Evolutionary conservation across 2,888 invertebrate species (phyloP).

Genomic region (Ditula angustiorana): DNA sequence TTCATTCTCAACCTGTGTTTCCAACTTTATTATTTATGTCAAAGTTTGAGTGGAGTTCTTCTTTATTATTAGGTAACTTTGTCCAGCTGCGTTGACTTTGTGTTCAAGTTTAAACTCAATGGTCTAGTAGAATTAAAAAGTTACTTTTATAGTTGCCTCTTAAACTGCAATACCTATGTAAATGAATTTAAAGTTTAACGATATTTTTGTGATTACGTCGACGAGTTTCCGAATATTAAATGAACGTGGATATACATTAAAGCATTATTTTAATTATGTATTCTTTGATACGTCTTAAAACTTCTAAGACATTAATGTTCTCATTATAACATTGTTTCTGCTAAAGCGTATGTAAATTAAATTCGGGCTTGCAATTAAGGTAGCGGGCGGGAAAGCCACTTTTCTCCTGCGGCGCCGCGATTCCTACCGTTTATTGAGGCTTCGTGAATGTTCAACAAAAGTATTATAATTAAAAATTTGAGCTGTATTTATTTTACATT

Average conservation of each 20-base stretch:
- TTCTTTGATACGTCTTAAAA: slow-evolving; percentile 19
- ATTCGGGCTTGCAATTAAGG: slow-evolving; percentile 19
- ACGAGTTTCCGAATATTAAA: slow-evolving; percentile 19
- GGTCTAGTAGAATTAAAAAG: slow-evolving; percentile 6
- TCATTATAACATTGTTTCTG: slow-evolving; percentile 35
- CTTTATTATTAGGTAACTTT: slow-evolving; percentile 36
- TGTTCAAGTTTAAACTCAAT: slow-evolving; percentile 30
- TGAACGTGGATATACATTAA: slow-evolving; percentile 7
- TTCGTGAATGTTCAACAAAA: slow-evolving; percentile 14
- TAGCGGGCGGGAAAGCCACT: slow-evolving; percentile 23
- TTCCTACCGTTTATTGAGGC: slow-evolving; percentile 17
- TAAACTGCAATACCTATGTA: not conserved
- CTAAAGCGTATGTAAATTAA: slow-evolving; percentile 35
- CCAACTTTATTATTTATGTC: slow-evolving; percentile 34
- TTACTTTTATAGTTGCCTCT: slow-evolving; percentile 17
- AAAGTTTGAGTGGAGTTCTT: slow-evolving; percentile 38
- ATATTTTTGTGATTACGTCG: not conserved
- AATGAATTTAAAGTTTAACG: slow-evolving; percentile 3
- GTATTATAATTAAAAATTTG: slow-evolving; percentile 11
- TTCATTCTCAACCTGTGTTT: slow-evolving; percentile 32
- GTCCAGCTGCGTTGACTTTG: slow-evolving; percentile 29
- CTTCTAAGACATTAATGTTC: slow-evolving; percentile 20
- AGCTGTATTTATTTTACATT: slow-evolving; percentile 19
- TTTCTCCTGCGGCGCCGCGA: slow-evolving; percentile 13
- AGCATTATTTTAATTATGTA: slow-evolving; percentile 17